phyloP scores from a whole-genome alignment of 2,797 vertebrate species.

The Brachyrhaphis roseni region DNA sequence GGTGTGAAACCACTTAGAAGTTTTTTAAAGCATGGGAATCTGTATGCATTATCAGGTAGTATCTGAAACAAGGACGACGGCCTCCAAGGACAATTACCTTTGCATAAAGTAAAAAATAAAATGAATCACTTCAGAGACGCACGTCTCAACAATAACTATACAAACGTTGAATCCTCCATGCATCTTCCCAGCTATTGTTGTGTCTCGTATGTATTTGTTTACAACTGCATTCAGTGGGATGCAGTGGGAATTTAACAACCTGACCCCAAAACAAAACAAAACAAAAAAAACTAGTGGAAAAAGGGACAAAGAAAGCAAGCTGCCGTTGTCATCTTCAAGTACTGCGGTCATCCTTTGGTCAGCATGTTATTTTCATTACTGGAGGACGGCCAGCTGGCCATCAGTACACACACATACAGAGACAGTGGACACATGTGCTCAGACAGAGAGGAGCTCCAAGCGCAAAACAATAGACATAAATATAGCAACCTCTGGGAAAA shows the following conservation, averaged over 20 bases:
- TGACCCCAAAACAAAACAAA: conserved; percentile 9
- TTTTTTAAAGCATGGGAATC: background rate
- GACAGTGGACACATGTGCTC: conserved; percentile 33
- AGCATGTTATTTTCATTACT: conserved; percentile 87
- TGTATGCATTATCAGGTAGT: background rate
- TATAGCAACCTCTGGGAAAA: conserved; percentile 76
- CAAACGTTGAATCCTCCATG: background rate
- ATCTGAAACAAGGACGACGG: background rate
- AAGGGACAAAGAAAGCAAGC: conserved; percentile 70
- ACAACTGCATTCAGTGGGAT: conserved; percentile 66
- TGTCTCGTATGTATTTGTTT: conserved; percentile 54
- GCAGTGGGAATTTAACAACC: conserved; percentile 68
- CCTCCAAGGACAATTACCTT: background rate
- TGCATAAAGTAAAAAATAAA: conserved; percentile 2
- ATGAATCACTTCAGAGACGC: background rate
- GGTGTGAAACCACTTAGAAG: background rate
- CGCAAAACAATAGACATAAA: conserved; percentile 74
- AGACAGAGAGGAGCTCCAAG: conserved; percentile 40
- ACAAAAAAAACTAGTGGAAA: conserved; percentile 11
- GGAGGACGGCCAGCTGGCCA: conserved; percentile 76
- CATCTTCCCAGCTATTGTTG: conserved; percentile 59
- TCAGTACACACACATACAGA: conserved; percentile 28
- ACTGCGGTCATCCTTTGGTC: conserved; percentile 79
- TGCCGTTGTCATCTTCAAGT: conserved; percentile 75
- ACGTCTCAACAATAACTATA: background rate